Evolutionary conservation across 64 coral and sea anemone genomes (phyloP).

Genomic region (Montipora sp.): DNA sequence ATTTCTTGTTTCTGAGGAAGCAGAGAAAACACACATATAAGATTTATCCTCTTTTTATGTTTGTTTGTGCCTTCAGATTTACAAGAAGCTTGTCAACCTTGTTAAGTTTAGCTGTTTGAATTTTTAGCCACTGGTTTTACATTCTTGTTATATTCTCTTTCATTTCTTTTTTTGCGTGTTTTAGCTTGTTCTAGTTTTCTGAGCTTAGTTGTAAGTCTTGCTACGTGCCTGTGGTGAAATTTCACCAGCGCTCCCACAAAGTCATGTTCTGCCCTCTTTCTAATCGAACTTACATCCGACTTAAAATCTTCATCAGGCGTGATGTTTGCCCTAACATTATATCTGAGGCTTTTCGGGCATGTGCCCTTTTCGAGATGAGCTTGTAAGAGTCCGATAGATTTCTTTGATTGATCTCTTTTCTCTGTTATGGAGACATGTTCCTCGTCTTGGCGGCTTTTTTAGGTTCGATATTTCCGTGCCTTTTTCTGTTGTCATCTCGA

Average conservation of each 20-base stretch:
- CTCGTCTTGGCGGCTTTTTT: too few relatives aligned
- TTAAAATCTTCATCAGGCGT: constrained; percentile 42
- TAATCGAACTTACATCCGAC: constrained; percentile 1
- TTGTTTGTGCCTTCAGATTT: too few relatives aligned
- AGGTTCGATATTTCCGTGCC: too few relatives aligned
- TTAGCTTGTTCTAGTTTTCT: not conserved
- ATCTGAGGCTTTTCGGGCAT: constrained; percentile 10
- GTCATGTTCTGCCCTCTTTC: constrained; percentile 22
- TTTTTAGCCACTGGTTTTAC: too few relatives aligned
- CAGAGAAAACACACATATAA: too few relatives aligned
- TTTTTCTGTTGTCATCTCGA: too few relatives aligned
- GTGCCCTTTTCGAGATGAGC: not conserved
- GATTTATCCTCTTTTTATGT: too few relatives aligned
- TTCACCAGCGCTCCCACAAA: not conserved
- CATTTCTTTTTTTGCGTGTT: not conserved
- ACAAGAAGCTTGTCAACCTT: too few relatives aligned
- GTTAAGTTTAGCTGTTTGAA: too few relatives aligned
- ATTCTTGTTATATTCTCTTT: too few relatives aligned
- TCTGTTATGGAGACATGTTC: too few relatives aligned
- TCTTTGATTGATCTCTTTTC: not conserved
- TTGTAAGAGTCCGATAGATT: not conserved
- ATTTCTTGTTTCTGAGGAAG: too few relatives aligned
- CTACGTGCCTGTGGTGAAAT: constrained; percentile 3
- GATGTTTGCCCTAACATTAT: constrained; percentile 8
- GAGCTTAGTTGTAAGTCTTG: not conserved